phyloP scores from a whole-genome alignment of 2,113 vertebrate species.

The Thermophis baileyi region DNA sequence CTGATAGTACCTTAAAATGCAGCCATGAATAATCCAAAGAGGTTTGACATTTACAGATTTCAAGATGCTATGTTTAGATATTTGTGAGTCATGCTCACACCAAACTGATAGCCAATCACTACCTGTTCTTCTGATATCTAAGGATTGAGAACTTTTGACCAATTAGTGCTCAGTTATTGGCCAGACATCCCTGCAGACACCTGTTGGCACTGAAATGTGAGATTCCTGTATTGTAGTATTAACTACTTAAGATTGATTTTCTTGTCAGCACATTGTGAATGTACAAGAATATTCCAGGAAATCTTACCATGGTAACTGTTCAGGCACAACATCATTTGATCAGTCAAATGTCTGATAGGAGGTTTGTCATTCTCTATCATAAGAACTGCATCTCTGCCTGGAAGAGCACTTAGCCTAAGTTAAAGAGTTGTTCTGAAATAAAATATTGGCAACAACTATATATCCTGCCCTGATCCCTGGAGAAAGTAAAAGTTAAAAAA shows the following conservation, averaged over 20 bases:
- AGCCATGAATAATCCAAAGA: neutral
- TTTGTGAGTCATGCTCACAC: neutral
- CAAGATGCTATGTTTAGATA: neutral
- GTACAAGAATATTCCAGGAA: neutral
- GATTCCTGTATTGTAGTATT: neutral
- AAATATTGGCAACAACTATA: neutral
- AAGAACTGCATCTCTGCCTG: neutral
- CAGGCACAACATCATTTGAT: neutral
- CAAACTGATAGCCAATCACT: neutral
- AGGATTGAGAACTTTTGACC: neutral
- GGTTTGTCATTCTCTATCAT: neutral
- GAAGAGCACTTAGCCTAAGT: neutral
- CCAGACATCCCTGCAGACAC: neutral
- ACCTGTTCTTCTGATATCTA: neutral
- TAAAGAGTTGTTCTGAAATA: neutral
- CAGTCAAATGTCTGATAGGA: neutral
- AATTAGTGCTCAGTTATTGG: neutral
- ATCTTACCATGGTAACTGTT: neutral
- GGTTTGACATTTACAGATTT: neutral
- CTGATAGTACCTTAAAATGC: neutral
- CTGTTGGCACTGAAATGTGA: neutral
- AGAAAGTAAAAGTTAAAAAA: neutral
- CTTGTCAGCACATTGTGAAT: neutral
- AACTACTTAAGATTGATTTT: neutral
- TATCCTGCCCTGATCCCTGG: neutral